Evolutionary conservation across 2,797 vertebrate species (phyloP).

Genomic region (Astyanax mexicanus): DNA sequence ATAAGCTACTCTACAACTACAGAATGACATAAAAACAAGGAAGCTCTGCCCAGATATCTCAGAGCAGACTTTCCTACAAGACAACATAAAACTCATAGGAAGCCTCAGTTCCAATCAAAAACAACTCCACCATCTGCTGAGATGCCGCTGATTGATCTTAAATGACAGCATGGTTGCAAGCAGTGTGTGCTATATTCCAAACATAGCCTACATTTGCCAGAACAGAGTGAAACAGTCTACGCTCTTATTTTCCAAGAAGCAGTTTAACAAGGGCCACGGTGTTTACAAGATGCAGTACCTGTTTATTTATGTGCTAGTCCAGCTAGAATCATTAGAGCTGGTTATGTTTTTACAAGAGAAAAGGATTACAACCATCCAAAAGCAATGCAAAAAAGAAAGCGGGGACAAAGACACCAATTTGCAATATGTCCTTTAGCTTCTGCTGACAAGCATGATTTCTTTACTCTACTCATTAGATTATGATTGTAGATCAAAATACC

Average conservation of each 20-base stretch:
- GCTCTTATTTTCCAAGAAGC: background rate
- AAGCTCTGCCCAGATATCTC: too few species aligned
- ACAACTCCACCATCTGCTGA: background rate
- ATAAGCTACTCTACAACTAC: too few species aligned
- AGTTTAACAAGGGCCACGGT: background rate
- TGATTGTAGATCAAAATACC: background rate
- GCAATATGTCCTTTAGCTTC: constrained; percentile 24
- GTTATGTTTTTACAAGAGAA: constrained; percentile 21
- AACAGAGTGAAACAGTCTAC: background rate
- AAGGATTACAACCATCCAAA: constrained; percentile 23
- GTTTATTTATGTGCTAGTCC: background rate
- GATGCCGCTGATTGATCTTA: background rate
- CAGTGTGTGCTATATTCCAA: background rate
- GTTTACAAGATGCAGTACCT: background rate
- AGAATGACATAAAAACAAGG: too few species aligned
- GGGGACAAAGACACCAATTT: background rate
- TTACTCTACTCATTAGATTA: too few species aligned
- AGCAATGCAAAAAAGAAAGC: constrained; percentile 38
- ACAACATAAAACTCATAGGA: background rate
- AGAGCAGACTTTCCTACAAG: background rate
- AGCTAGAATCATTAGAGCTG: constrained; percentile 23
- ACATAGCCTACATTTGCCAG: background rate
- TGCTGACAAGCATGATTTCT: constrained; percentile 21
- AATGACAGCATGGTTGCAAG: constrained; percentile 1
- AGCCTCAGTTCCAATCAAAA: background rate